Evolutionary conservation across 2,888 invertebrate genomes (phyloP).

Genomic region (Lysandra bellargus): DNA sequence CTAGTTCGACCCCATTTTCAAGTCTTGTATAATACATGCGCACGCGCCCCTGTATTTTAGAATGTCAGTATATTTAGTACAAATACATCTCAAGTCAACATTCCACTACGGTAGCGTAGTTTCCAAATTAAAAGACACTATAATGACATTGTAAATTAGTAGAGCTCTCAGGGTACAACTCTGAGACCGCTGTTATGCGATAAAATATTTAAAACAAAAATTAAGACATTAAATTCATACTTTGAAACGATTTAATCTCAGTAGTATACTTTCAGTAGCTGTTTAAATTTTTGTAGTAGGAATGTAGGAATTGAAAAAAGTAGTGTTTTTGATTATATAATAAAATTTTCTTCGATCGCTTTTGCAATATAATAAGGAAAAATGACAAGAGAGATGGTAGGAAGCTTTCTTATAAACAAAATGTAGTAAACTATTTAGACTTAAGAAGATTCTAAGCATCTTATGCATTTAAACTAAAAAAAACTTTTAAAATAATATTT

Average conservation of each 20-base stretch:
- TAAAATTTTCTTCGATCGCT: background rate
- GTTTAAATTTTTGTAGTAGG: background rate
- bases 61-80: background rate
- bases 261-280: background rate
- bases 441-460: background rate
- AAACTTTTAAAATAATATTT: background rate
- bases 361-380: background rate
- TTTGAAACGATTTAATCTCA: background rate
- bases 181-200: background rate
- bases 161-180: background rate
- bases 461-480: background rate
- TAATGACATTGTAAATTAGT: background rate
- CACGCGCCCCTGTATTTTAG: background rate
- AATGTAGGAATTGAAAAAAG: background rate
- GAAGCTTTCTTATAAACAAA: background rate
- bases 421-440: background rate
- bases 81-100: background rate
- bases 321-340: background rate
- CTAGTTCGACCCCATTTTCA: conserved; percentile 12
- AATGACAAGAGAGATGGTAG: background rate
- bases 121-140: background rate
- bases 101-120: conserved; percentile 5
- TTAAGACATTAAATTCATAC: background rate
- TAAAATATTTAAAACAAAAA: background rate
- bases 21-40: conserved; percentile 7